Evolutionary conservation across 2,797 vertebrate genomes (phyloP).

Genomic region (Rhynchonycteris naso): DNA sequence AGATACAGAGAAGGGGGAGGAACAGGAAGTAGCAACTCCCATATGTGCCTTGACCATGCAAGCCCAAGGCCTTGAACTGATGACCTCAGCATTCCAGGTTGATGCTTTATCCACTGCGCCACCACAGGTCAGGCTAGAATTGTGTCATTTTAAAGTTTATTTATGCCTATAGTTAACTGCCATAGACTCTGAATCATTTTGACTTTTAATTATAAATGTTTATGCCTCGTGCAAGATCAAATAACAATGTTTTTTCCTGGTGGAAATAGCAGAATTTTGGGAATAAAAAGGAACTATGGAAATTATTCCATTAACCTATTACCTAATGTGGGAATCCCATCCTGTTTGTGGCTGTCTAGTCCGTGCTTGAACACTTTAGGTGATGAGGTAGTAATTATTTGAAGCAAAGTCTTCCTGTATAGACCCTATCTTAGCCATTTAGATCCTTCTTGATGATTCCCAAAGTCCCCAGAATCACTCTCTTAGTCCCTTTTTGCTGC

Average conservation of each 20-base stretch:
- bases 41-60: no score
- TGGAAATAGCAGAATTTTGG: constrained; percentile 21
- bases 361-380: not conserved
- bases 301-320: not conserved
- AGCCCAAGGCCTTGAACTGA: no score
- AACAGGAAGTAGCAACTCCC: no score
- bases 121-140: not conserved
- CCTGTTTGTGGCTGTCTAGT: not conserved
- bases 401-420: not conserved
- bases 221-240: constrained; percentile 12
- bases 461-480: not conserved
- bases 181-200: not conserved
- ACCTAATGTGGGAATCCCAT: not conserved
- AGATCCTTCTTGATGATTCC: not conserved
- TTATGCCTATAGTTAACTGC: not conserved
- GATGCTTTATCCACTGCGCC: no score
- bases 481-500: not conserved
- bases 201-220: not conserved
- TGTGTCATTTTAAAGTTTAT: not conserved
- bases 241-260: not conserved
- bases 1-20: no score
- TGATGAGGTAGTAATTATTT: not conserved
- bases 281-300: not conserved
- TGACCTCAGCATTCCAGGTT: no score
- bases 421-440: not conserved